phyloP scores from a whole-genome alignment of 2,888 invertebrate genomes.

The Scrobipalpa atriplicella region DNA sequence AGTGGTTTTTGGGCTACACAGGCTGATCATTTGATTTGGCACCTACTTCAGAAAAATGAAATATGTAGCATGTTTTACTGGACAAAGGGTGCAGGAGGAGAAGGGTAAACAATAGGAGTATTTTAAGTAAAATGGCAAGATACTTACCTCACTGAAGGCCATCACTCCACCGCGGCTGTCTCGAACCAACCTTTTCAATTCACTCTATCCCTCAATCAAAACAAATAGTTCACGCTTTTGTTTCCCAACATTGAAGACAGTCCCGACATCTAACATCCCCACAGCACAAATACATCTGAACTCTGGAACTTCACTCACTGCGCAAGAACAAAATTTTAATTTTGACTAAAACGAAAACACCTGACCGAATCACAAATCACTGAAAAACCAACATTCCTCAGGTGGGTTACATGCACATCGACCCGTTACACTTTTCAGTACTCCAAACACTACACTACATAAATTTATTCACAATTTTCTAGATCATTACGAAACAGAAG shows the following conservation, averaged over 20 bases:
- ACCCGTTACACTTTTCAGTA: constrained; percentile 54
- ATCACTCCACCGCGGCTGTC: constrained; percentile 84
- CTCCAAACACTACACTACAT: constrained; percentile 59
- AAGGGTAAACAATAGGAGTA: neutral
- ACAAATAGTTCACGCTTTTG: constrained; percentile 81
- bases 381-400: constrained; percentile 86
- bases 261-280: constrained; percentile 80
- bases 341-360: constrained; percentile 80
- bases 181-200: constrained; percentile 79
- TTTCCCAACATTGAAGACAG: constrained; percentile 81
- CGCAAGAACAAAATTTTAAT: constrained; percentile 81
- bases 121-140: constrained; percentile 36
- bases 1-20: neutral
- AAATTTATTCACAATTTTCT: constrained; percentile 52
- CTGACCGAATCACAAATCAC: constrained; percentile 84
- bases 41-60: neutral
- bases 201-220: constrained; percentile 76
- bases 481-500: constrained; percentile 64
- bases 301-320: constrained; percentile 78
- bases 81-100: constrained; percentile 7
- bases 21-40: neutral
- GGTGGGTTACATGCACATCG: constrained; percentile 81
- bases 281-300: constrained; percentile 80
- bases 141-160: constrained; percentile 91
- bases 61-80: neutral